A percentile compares a stretch with the other conserved stretches of the same genome.
Evolutionary conservation across 37 sponge, comb jelly and placozoan species (phyloP).

Genomic region (Corticium candelabrum): DNA sequence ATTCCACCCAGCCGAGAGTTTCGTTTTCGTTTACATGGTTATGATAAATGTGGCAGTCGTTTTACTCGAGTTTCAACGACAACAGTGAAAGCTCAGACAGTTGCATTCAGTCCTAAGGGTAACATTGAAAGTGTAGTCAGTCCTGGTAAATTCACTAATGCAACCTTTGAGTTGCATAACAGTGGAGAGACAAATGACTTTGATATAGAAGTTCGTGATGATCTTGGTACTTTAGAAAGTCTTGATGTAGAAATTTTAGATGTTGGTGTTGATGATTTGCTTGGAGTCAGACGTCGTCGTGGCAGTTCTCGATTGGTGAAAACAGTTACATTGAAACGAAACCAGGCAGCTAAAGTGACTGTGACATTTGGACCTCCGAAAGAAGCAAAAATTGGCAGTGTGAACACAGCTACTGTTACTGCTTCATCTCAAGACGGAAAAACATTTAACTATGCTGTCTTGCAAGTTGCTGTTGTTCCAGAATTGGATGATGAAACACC

Average conservation of each 20-base stretch:
- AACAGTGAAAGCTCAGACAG: background rate
- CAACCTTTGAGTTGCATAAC: background rate
- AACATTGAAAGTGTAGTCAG: background rate
- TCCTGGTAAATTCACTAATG: background rate
- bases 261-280: background rate
- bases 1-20: background rate
- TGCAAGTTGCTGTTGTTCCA: background rate
- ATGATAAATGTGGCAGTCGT: background rate
- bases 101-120: background rate
- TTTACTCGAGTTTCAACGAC: background rate
- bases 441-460: background rate
- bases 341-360: background rate
- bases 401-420: background rate
- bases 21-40: background rate
- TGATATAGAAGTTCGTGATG: background rate
- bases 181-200: background rate
- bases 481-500: background rate
- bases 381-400: background rate
- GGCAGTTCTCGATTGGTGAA: background rate
- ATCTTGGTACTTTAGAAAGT: background rate
- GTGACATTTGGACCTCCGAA: background rate
- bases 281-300: background rate
- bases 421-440: background rate
- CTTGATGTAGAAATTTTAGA: background rate
- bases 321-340: background rate